Evolutionary conservation across 2,888 invertebrate species (phyloP).

Genomic region (Drosophila quinaria): DNA sequence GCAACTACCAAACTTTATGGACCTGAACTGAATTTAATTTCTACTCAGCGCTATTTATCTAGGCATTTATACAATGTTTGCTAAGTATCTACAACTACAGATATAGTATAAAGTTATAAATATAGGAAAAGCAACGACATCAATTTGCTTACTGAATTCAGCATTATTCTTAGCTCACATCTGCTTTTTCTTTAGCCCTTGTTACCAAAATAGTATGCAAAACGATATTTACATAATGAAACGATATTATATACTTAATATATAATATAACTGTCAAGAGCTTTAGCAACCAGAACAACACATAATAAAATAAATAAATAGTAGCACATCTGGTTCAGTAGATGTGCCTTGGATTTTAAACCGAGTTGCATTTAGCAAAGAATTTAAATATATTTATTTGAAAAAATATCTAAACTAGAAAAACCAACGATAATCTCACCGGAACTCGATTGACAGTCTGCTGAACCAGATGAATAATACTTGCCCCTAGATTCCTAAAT

Average conservation of each 20-base stretch:
- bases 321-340: constrained; percentile 43
- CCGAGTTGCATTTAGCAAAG: constrained; percentile 62
- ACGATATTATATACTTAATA: background rate
- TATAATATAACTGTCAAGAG: constrained; percentile 23
- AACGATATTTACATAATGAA: background rate
- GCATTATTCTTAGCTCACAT: constrained; percentile 18
- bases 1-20: constrained; percentile 43
- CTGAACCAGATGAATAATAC: constrained; percentile 39
- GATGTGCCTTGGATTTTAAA: constrained; percentile 39
- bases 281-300: constrained; percentile 30
- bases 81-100: constrained; percentile 13
- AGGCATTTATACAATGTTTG: constrained; percentile 62
- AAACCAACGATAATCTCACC: constrained; percentile 44
- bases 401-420: constrained; percentile 5
- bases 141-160: constrained; percentile 16
- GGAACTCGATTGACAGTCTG: constrained; percentile 35
- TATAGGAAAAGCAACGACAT: constrained; percentile 13
- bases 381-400: constrained; percentile 31
- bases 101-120: constrained; percentile 24
- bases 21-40: constrained; percentile 71
- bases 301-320: background rate
- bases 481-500: constrained; percentile 4
- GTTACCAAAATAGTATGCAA: constrained; percentile 7
- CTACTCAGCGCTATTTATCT: constrained; percentile 56
- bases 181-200: background rate